Evolutionary conservation across 2,797 vertebrate genomes (phyloP), one percentile per base, ranked within the genome.

Genomic region (Netta rufina): DNA sequence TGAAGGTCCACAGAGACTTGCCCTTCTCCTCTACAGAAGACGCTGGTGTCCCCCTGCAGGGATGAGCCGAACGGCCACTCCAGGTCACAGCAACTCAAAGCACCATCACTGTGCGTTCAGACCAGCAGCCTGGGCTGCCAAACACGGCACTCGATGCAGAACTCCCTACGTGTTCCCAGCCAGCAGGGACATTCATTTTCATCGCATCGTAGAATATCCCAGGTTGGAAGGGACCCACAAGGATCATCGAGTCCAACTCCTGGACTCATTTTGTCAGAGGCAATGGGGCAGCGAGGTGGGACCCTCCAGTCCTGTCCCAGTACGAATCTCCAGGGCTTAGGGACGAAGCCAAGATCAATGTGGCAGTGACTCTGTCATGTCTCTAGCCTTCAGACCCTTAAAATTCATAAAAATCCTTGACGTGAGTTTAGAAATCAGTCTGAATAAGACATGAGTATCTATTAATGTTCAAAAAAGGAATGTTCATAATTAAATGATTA

Each of bases 31-130:
- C 27, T 1, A 1, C 45, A 45, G n/a, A 14, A 10, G 30, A 49
- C 8, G 8, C 1, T 3, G 21, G 28, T 11, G 8, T 43, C 43
- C 41, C 24, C 20, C 24, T 21, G 32, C 15, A 60, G 39, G 30
- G n/a, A 36, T 20, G 43, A 47, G 32, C 45, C 6, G 1, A n/a
- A 36, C 1, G 0, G 19, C 24, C 54, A 8, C 69, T 18, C 21
- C 53, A 30, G 30, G n/a, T 25, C 66, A 56, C 21, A 12, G 16
- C 27, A 32, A 7, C 39, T 25, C 17, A 17, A 30, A 13, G 16
- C n/a, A 24, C 6, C 65, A 27, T 24, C 14, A 4, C 13, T 6
- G 4, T 6, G 10, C 4, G 7, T 0, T 7, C 1, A 61, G 58
- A 47, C 17, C 65, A 36, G 43, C 49, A 43, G 62, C 36, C 27